A percentile compares a stretch with the other conserved stretches of the same genome.
Conservation (phyloP, 2,797 vertebrate species). For the Pseudochaenichthys georgianus region DNA sequence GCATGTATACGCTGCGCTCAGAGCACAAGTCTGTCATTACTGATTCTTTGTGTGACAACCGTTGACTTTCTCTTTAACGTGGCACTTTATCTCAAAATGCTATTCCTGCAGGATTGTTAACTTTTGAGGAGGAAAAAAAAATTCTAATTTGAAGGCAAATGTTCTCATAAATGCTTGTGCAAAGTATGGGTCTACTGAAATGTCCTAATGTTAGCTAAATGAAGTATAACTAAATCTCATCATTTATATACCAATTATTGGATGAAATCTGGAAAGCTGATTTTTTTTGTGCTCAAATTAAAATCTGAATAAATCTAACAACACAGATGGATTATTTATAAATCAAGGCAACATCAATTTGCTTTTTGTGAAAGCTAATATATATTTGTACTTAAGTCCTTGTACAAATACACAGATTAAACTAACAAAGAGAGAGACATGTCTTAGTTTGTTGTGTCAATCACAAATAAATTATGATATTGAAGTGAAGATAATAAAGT, state of each 20-base stretch:
- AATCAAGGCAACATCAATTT: constrained; percentile 20
- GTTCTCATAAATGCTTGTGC: not conserved
- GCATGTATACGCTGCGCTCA: constrained; percentile 27
- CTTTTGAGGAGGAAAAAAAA: not conserved
- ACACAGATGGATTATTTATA: constrained; percentile 10
- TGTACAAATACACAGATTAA: not conserved
- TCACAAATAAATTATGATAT: not conserved
- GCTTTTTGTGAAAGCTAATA: constrained; percentile 24
- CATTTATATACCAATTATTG: not conserved
- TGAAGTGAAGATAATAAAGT: not conserved
- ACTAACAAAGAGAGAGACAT: not conserved
- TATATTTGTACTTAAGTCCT: not conserved
- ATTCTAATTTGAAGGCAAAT: not conserved
- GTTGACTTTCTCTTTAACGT: constrained; percentile 17
- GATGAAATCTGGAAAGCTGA: not conserved
- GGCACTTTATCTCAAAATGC: constrained; percentile 15
- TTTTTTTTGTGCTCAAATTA: not conserved
- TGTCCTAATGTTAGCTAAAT: not conserved
- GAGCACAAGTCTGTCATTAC: constrained; percentile 38
- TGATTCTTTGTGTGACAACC: constrained; percentile 46
- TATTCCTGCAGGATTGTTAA: constrained; percentile 2
- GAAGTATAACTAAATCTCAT: not conserved
- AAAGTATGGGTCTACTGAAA: not conserved
- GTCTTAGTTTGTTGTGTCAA: constrained; percentile 1
- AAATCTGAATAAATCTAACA: not conserved